phyloP scores from a whole-genome alignment of 2,888 invertebrate genomes.

The Andricus curvator region DNA sequence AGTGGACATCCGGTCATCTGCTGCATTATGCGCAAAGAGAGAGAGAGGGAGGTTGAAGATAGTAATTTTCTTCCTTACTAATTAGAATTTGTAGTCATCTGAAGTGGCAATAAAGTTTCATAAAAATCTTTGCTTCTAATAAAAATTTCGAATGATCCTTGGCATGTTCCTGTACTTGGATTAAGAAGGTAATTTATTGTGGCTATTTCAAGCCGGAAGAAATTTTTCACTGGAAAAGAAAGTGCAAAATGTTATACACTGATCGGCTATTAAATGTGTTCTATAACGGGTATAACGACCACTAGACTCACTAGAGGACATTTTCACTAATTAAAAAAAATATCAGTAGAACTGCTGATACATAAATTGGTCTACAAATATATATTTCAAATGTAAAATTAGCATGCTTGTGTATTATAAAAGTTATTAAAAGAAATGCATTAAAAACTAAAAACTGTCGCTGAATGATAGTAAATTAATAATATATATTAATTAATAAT shows the following conservation, averaged over 20 bases:
- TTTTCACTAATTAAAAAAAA: neutral
- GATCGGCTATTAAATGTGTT: conserved; percentile 18
- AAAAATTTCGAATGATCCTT: neutral
- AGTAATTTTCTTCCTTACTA: conserved; percentile 8
- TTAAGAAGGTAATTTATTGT: conserved; percentile 12
- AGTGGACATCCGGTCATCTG: neutral
- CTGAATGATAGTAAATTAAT: no score
- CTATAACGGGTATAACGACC: neutral
- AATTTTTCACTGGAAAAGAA: conserved; percentile 10
- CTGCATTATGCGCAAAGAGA: neutral
- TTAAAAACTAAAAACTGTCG: no score
- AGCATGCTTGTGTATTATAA: no score
- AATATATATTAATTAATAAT: no score
- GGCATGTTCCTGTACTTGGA: neutral
- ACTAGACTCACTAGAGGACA: neutral
- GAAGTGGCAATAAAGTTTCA: neutral
- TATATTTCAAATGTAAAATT: neutral
- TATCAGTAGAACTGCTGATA: neutral
- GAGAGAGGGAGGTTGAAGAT: neutral
- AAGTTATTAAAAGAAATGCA: no score
- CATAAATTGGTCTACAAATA: neutral
- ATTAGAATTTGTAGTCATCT: conserved; percentile 15
- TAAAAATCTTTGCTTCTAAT: neutral
- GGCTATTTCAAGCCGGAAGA: conserved; percentile 22
- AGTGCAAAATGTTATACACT: conserved; percentile 4